Percentiles rank a stretch among this genome's conserved stretches.
Conservation (phyloP, 2,113 vertebrate genomes). For the Pseudorhombus dupliciocellatus region DNA sequence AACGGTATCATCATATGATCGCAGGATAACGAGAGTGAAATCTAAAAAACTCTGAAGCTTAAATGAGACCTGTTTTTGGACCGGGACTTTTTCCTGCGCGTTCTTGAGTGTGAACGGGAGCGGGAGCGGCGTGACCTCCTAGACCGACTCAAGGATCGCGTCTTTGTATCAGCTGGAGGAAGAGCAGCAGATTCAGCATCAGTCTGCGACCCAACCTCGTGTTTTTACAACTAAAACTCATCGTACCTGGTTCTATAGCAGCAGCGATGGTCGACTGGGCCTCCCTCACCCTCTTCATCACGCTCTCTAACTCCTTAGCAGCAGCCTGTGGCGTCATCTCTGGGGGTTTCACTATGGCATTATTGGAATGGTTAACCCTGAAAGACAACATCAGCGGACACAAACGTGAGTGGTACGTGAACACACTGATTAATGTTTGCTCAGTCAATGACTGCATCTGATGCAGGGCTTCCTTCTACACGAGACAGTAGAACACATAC, state of each 20-base stretch:
- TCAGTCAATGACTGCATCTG: neutral
- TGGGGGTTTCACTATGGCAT: slow-evolving; percentile 97
- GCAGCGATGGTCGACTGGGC: slow-evolving; percentile 95
- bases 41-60: neutral
- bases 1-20: neutral
- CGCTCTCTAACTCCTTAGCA: slow-evolving; percentile 94
- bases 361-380: slow-evolving; percentile 99
- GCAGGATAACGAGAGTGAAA: neutral
- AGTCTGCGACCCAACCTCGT: neutral
- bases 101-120: slow-evolving; percentile 86
- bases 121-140: slow-evolving; percentile 83
- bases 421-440: too few species aligned
- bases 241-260: slow-evolving; percentile 92
- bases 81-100: slow-evolving; percentile 88
- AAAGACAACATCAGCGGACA: neutral
- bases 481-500: slow-evolving; percentile 77
- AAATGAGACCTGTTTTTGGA: slow-evolving; percentile 88
- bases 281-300: slow-evolving; percentile 97
- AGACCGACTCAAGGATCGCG: slow-evolving; percentile 78
- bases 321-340: slow-evolving; percentile 97
- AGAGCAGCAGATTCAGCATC: slow-evolving; percentile 14
- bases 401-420: neutral
- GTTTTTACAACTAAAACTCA: neutral
- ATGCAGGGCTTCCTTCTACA: neutral
- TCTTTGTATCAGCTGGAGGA: slow-evolving; percentile 75